Evolutionary conservation across 2,113 vertebrate genomes (phyloP).

Genomic region (Ancistrus triradiatus): DNA sequence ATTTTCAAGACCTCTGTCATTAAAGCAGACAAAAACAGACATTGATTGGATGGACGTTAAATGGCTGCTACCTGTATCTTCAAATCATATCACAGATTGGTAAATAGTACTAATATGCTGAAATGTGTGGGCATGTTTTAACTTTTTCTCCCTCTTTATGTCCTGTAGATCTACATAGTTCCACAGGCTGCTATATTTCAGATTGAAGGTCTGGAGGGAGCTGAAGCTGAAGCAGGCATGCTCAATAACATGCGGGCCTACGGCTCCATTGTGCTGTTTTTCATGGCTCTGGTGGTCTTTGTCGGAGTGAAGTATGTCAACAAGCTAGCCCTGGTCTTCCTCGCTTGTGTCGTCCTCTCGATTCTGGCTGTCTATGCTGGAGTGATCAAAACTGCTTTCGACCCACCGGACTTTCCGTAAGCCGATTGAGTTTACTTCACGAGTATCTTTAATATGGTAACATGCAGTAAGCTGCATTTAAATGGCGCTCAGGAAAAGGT

Average conservation of each 20-base stretch:
- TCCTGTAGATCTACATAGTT: conserved; percentile 85
- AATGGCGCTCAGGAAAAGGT: too few species aligned
- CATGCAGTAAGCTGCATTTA: too few species aligned
- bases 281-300: conserved; percentile 91
- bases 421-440: conserved; percentile 46
- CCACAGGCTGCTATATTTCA: conserved; percentile 92
- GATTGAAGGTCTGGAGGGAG: conserved; percentile 84
- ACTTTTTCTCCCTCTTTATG: conserved; percentile 8
- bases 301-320: conserved; percentile 98
- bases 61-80: too few species aligned
- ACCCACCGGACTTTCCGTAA: conserved; percentile 94
- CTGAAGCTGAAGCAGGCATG: conserved; percentile 78
- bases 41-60: too few species aligned
- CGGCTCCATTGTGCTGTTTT: conserved; percentile 87
- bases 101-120: not conserved
- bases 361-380: conserved; percentile 92
- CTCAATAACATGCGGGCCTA: conserved; percentile 98
- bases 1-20: too few species aligned
- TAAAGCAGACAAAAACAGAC: too few species aligned
- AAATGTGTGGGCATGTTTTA: not conserved
- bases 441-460: not conserved
- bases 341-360: conserved; percentile 95
- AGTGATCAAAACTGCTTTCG: conserved; percentile 90
- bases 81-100: too few species aligned
- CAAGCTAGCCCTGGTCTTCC: conserved; percentile 92